Percentiles rank a stretch among this genome's conserved stretches.
These are phyloP conservation scores for Leucophenga varia DNA, from an alignment of 1,140 invertebrate species.

Conservation along the genomic window DNA sequence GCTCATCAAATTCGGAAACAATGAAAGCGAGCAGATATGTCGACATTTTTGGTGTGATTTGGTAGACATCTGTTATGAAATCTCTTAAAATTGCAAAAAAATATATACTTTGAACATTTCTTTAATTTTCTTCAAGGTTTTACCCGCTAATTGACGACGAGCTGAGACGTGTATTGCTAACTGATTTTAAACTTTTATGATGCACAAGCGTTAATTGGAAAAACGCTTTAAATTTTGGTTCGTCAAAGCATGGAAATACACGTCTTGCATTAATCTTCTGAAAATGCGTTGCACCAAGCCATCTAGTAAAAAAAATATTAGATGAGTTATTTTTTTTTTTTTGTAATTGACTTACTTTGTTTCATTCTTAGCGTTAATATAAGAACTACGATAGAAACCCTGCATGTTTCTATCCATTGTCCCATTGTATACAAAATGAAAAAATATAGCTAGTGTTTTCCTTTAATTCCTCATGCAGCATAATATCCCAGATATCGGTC, in stretches of 20 bases:
- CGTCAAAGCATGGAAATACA: slow-evolving; percentile 91
- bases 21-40: slow-evolving; percentile 75
- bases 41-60: slow-evolving; percentile 69
- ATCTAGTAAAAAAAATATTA: slow-evolving; percentile 58
- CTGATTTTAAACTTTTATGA: slow-evolving; percentile 58
- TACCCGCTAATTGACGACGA: slow-evolving; percentile 20
- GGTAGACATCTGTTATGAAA: slow-evolving; percentile 28
- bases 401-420: slow-evolving; percentile 57
- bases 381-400: slow-evolving; percentile 63
- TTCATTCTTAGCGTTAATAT: slow-evolving; percentile 44
- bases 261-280: slow-evolving; percentile 79
- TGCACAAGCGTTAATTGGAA: slow-evolving; percentile 70
- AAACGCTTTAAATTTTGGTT: slow-evolving; percentile 80
- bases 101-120: background rate
- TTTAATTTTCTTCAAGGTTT: too few species aligned
- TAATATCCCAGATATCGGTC: slow-evolving; percentile 35
- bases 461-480: slow-evolving; percentile 11
- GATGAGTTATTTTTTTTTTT: slow-evolving; percentile 12
- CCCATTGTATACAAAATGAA: slow-evolving; percentile 55
- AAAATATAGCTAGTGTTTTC: slow-evolving; percentile 9
- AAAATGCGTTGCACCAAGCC: slow-evolving; percentile 76
- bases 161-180: slow-evolving; percentile 58
- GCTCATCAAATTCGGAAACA: slow-evolving; percentile 67
- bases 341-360: slow-evolving; percentile 39
- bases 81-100: background rate